Evolutionary conservation across 23 tunicate genomes (phyloP), one percentile per base, ranked within the genome.

Genomic region (Styela clava): DNA sequence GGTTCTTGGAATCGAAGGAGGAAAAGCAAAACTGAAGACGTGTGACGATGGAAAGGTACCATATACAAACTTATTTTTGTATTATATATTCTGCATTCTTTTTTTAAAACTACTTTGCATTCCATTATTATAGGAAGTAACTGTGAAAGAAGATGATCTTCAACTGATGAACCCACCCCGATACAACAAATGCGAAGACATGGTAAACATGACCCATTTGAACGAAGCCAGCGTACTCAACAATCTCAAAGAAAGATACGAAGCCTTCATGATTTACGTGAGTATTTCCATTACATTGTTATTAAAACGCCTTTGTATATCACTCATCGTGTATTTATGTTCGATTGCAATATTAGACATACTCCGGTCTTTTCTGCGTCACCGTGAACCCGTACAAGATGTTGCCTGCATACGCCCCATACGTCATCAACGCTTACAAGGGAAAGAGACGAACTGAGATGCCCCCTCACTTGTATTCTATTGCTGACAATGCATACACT

Each of bases 401-500:
- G 91, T 72, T 95, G 69, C 99, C 99, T 2, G 99, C 91, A 35
- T 95, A 95, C 74, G 95, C 86, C 21, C 74, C 83, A 22, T 92
- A 96, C 73, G 99, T 96, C 23, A 96, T 96, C 79, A 78, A 64
- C 25, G 90, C 95, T 31, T 96, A 91, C 86, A 84, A 82, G 29
- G 96, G 96, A 20, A 96, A 96, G 84, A 56, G 97, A 28, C 37
- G 94, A 52, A 84, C 85, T 25, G 99, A 96, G 67, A 96, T 96
- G 99, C 99, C 99, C 16, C 99, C 99, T 16, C 99, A 96, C 63
- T 69, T 96, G 63, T 96, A 87, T 80, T 91, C 97, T n/a, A 81
- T 96, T 69, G 88, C 99, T 52, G 99, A 96, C 79, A 96, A 96
- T 74, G 99, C 99, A 35, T 96, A 96, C 64, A 87, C 95, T 61